Percentiles rank a stretch among this genome's conserved stretches.
Evolutionary conservation across 2,888 invertebrate species (phyloP).

Genomic region (Cerceris rybyensis): DNA sequence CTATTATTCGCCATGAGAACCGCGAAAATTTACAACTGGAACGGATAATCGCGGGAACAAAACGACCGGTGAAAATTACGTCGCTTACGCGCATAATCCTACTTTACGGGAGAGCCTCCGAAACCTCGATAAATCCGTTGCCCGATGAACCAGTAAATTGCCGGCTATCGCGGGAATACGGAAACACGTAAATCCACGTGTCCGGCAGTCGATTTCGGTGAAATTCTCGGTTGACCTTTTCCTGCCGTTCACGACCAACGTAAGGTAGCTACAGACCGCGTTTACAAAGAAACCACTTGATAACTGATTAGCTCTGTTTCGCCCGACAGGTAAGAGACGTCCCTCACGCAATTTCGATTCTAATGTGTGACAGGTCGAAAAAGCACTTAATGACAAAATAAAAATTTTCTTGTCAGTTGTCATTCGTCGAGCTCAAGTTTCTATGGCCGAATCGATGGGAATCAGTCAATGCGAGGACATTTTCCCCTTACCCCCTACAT

Average conservation of each 20-base stretch:
- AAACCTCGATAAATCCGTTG: slow-evolving; percentile 4
- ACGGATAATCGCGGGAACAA: background rate
- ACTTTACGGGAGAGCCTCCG: background rate
- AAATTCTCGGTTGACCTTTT: slow-evolving; percentile 10
- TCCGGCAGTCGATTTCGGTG: background rate
- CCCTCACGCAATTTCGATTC: too few species aligned
- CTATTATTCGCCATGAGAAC: background rate
- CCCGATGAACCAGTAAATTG: slow-evolving; percentile 6
- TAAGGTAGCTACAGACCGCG: too few species aligned
- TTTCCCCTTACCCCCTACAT: too few species aligned
- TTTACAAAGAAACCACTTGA: too few species aligned
- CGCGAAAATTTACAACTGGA: background rate
- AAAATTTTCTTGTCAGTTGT: too few species aligned
- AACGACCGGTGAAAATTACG: background rate
- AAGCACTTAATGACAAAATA: too few species aligned
- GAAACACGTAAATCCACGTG: background rate
- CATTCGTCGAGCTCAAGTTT: too few species aligned
- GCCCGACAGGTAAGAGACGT: too few species aligned
- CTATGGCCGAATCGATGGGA: too few species aligned
- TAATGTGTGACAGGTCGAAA: too few species aligned
- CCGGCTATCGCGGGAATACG: slow-evolving; percentile 3
- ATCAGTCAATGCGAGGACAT: too few species aligned
- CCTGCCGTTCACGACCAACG: slow-evolving; percentile 2
- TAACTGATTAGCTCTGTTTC: too few species aligned
- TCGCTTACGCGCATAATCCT: background rate